Conservation (phyloP, 1,140 invertebrate species). For the Halyomorpha halys region DNA sequence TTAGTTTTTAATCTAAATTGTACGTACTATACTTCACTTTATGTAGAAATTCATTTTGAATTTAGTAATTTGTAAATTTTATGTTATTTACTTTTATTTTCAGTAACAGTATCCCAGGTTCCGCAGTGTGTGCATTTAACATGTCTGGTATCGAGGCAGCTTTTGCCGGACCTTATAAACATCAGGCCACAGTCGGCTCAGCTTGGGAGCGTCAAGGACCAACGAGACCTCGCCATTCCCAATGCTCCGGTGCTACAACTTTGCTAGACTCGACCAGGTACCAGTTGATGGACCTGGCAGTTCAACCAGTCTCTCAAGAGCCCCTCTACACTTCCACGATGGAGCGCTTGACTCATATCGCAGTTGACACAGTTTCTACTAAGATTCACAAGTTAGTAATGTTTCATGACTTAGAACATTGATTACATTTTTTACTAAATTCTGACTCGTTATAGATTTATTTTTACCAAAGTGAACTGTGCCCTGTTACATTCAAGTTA, state of each 20-base stretch:
- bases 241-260: conserved; percentile 25
- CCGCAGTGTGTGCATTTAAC: conserved; percentile 87
- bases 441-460: too few relatives aligned
- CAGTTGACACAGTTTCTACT: conserved; percentile 60
- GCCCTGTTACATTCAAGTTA: too few relatives aligned
- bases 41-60: too few relatives aligned
- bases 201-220: conserved; percentile 62
- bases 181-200: conserved; percentile 61
- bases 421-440: too few relatives aligned
- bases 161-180: conserved; percentile 81
- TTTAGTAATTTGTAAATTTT: too few relatives aligned
- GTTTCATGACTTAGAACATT: too few relatives aligned
- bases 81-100: conserved; percentile 26
- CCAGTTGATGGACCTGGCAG: conserved; percentile 77
- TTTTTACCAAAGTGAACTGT: too few relatives aligned
- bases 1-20: background rate
- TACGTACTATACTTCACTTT: background rate
- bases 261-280: conserved; percentile 63
- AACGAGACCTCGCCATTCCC: conserved; percentile 32
- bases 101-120: conserved; percentile 83
- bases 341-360: conserved; percentile 68
- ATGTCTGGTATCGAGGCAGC: conserved; percentile 69
- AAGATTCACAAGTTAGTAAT: conserved; percentile 44
- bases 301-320: conserved; percentile 55
- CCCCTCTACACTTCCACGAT: conserved; percentile 60